Base-by-base conservation (phyloP, 2,888 invertebrate genomes). In the Calameuta filiformis region DNA sequence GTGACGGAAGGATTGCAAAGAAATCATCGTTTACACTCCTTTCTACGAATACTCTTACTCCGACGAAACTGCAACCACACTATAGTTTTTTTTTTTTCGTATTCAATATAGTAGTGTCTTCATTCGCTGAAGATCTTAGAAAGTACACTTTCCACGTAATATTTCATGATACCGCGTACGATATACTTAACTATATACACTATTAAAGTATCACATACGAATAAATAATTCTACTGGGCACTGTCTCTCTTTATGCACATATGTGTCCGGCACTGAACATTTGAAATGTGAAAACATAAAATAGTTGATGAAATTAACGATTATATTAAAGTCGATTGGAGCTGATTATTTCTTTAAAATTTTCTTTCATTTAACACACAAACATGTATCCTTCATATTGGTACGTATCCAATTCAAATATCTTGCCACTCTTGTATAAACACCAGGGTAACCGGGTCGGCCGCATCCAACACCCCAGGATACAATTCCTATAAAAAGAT, bases 381-480 rank as follows among this genome's bases (percentile, higher is more conserved):
- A 92, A 89, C 97, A 97, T 9, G 95, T 94, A 85, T 95, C 95
- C 83, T 94, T 94, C 86, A 97, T 93, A 87, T 97, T 97, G 11
- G 95, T 93, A 83, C 93, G 93, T 35, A 97, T 93, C 97, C 97
- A 97, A 76, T 95, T 95, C 11, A 95, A 90, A 87, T 95, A 96
- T 83, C 94, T 93, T 0, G 94, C 93, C 23, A 96, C 95, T 82
- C 95, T 92, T 0, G 96, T 96, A 86, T 96, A 96, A 6, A 96
- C 95, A 3, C 96, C 96, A 0, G 96, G 96, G 86, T 95, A 95
- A 0, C 95, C 95, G 11, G 95, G 94, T 81, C 95, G 92, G 0
- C 95, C 96, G 87, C 96, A 96, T 1, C 96, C 96, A 0, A 97
- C 96, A 15, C 97, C 97, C 97, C 97, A 97, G 0, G 96, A 97